A percentile compares a stretch with the other conserved stretches of the same genome.
These are phyloP conservation scores for Epirrhoe alternata DNA, from an alignment of 2,888 invertebrate genomes.

Conservation along the genomic window DNA sequence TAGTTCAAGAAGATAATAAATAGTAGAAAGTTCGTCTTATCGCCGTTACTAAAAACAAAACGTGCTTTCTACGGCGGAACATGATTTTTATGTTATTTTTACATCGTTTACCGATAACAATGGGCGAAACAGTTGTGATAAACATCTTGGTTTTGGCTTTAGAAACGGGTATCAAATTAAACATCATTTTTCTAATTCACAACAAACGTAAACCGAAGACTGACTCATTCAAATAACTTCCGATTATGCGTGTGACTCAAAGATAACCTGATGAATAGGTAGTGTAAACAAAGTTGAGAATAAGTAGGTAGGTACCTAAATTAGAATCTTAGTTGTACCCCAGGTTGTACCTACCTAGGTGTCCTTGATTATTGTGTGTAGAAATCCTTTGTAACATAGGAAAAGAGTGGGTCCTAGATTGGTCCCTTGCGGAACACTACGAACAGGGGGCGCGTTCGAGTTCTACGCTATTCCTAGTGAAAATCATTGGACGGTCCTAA, in stretches of 20 bases:
- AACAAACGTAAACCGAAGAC: not conserved
- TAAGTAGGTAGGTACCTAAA: too few relatives aligned
- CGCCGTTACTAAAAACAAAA: not conserved
- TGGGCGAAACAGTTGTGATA: not conserved
- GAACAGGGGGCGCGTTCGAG: not conserved
- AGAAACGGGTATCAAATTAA: not conserved
- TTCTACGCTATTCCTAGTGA: not conserved
- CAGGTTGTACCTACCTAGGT: too few relatives aligned
- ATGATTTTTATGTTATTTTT: constrained; percentile 1
- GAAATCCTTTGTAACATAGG: too few relatives aligned
- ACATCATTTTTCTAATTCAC: not conserved
- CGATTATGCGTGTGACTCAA: not conserved
- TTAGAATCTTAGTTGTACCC: too few relatives aligned
- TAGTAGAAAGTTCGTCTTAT: not conserved
- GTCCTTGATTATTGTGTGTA: too few relatives aligned
- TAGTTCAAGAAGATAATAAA: too few relatives aligned
- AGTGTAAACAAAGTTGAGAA: too few relatives aligned
- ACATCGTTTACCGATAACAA: constrained; percentile 2
- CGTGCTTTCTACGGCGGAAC: not conserved
- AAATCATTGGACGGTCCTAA: too few relatives aligned
- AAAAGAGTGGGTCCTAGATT: not conserved
- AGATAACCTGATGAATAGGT: too few relatives aligned
- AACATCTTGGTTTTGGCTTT: not conserved
- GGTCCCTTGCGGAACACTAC: not conserved
- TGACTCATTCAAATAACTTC: not conserved